Percentiles rank a stretch among this genome's conserved stretches.
phyloP scores from a whole-genome alignment of 2,797 vertebrate species.

The Carcharodon carcharias region DNA sequence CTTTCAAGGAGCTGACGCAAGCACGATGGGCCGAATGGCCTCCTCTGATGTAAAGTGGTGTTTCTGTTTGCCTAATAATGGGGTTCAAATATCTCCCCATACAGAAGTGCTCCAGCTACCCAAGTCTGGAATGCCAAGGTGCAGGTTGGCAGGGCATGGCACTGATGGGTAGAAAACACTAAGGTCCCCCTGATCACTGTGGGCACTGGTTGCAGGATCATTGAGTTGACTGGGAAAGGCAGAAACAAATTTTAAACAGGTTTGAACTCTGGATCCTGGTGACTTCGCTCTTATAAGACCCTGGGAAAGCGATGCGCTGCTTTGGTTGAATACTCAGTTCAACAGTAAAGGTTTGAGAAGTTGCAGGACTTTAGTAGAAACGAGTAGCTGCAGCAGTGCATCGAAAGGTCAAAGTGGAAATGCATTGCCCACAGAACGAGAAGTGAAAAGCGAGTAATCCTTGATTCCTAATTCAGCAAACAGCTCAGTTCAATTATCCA shows the following conservation, averaged over 20 bases:
- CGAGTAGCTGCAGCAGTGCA: neutral
- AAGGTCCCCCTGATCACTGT: neutral
- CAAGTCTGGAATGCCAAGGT: neutral
- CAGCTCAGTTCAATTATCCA: neutral
- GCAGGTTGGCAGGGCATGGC: neutral
- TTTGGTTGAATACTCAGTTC: neutral
- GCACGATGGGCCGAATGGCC: neutral
- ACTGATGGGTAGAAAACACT: neutral
- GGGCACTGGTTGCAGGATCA: neutral
- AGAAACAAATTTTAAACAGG: neutral
- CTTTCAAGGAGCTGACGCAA: too few relatives aligned
- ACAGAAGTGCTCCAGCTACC: neutral
- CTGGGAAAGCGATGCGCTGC: neutral
- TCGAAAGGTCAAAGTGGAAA: neutral
- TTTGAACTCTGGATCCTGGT: neutral
- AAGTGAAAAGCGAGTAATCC: neutral
- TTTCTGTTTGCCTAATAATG: neutral
- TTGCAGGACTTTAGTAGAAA: neutral
- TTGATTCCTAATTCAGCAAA: neutral
- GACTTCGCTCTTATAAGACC: neutral
- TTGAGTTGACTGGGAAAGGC: neutral
- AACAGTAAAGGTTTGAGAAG: neutral
- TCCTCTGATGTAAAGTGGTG: neutral
- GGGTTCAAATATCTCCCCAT: neutral
- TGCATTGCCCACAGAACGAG: neutral